phyloP scores from a whole-genome alignment of 1,140 invertebrate species.

The Thrips palmi region DNA sequence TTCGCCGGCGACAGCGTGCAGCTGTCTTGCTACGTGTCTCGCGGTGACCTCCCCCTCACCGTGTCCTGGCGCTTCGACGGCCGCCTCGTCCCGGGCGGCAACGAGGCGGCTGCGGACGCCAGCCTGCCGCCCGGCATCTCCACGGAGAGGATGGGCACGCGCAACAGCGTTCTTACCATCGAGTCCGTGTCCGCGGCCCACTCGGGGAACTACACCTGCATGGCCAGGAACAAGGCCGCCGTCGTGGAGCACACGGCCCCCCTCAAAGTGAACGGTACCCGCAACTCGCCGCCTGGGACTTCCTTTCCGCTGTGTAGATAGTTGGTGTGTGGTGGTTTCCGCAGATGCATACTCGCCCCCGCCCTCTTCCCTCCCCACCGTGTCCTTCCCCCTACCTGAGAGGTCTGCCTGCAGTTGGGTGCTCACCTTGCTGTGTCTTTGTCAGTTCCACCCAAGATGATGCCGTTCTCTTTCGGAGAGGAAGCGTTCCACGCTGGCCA shows the following conservation, averaged over 20 bases:
- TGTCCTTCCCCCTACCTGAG: too few relatives aligned
- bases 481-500: constrained; percentile 24
- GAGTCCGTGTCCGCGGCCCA: constrained; percentile 30
- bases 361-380: too few relatives aligned
- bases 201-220: constrained; percentile 40
- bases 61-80: constrained; percentile 47
- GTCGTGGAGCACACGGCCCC: constrained; percentile 52
- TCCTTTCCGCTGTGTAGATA: too few relatives aligned
- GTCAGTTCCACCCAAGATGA: constrained; percentile 37
- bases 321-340: too few relatives aligned
- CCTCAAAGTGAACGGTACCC: constrained; percentile 64
- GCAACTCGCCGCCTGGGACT: too few relatives aligned
- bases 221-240: constrained; percentile 47
- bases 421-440: constrained; percentile 15
- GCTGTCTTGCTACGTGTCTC: constrained; percentile 22
- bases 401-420: too few relatives aligned
- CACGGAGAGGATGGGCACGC: constrained; percentile 41
- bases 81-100: constrained; percentile 11
- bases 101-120: constrained; percentile 28
- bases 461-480: constrained; percentile 37
- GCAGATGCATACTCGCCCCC: too few relatives aligned
- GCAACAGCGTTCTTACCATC: constrained; percentile 23
- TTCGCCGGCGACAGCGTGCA: constrained; percentile 13
- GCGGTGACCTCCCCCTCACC: constrained; percentile 46
- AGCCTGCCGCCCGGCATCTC: constrained; percentile 25